Conservation (phyloP, 1,140 invertebrate genomes). For the Littorina saxatilis region DNA sequence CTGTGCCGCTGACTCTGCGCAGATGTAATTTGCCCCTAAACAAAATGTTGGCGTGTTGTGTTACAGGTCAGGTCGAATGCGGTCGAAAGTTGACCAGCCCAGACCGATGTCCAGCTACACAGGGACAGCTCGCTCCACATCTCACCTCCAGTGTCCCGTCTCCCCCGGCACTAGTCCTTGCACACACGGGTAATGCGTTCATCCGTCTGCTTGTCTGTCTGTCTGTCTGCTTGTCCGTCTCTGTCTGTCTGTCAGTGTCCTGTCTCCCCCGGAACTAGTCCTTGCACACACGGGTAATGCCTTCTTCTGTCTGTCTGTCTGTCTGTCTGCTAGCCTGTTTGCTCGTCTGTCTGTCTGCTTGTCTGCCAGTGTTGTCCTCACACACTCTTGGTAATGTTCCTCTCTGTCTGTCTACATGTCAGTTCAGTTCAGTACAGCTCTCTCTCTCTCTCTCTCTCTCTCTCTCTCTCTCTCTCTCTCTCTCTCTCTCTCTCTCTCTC, state of each 20-base stretch:
- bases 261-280: slow-evolving; percentile 40
- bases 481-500: too few relatives aligned
- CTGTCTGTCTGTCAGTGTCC: background rate
- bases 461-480: too few relatives aligned
- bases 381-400: too few relatives aligned
- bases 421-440: too few relatives aligned
- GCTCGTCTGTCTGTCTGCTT: slow-evolving; percentile 8
- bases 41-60: too few relatives aligned
- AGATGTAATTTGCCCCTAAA: too few relatives aligned
- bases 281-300: slow-evolving; percentile 9
- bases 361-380: background rate
- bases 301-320: background rate
- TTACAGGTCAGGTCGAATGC: background rate
- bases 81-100: background rate
- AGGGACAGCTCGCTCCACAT: background rate
- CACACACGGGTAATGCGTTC: background rate
- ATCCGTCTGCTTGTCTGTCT: background rate
- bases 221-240: background rate
- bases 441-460: too few relatives aligned
- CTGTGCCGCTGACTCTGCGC: too few relatives aligned
- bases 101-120: slow-evolving; percentile 1
- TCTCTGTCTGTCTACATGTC: too few relatives aligned
- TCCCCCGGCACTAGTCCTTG: slow-evolving; percentile 41
- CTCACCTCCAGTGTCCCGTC: background rate
- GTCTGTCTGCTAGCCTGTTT: background rate